Conservation (phyloP, 2,888 invertebrate species). For the Tetrapedia diversipes region DNA sequence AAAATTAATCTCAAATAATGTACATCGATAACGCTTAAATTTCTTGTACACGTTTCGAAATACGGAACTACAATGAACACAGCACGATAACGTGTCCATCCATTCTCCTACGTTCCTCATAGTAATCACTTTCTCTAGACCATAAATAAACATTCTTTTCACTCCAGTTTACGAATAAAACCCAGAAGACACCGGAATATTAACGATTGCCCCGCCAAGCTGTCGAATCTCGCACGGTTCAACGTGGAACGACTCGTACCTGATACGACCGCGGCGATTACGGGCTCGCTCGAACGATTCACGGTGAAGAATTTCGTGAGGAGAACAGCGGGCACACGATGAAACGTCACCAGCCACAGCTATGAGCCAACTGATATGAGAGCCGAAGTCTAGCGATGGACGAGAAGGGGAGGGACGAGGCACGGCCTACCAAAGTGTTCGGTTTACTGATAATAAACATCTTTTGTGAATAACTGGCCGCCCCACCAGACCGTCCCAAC, state of each 20-base stretch:
- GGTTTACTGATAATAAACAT: constrained; percentile 73
- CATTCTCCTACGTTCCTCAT: no score
- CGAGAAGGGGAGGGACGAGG: constrained; percentile 31
- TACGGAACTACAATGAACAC: no score
- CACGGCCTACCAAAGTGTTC: constrained; percentile 52
- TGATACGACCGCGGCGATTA: constrained; percentile 20
- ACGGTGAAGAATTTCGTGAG: constrained; percentile 19
- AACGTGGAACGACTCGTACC: constrained; percentile 1
- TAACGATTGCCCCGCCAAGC: no score
- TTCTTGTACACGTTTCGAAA: no score
- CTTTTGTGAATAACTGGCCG: constrained; percentile 53
- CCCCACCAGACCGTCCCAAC: constrained; percentile 9
- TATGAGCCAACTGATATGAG: constrained; percentile 61
- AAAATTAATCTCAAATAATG: no score
- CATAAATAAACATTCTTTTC: no score
- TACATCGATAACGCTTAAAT: no score
- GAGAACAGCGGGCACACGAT: constrained; percentile 27
- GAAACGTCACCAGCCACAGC: constrained; percentile 47
- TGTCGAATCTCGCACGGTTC: neutral
- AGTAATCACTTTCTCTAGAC: no score
- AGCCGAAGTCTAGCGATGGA: constrained; percentile 48
- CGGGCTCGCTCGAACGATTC: neutral
- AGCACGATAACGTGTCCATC: no score
- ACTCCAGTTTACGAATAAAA: no score
- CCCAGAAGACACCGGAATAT: no score